A percentile compares a stretch with the other conserved stretches of the same genome.
Evolutionary conservation across 2,888 invertebrate species (phyloP).

Genomic region (Lamellibrachia satsuma): DNA sequence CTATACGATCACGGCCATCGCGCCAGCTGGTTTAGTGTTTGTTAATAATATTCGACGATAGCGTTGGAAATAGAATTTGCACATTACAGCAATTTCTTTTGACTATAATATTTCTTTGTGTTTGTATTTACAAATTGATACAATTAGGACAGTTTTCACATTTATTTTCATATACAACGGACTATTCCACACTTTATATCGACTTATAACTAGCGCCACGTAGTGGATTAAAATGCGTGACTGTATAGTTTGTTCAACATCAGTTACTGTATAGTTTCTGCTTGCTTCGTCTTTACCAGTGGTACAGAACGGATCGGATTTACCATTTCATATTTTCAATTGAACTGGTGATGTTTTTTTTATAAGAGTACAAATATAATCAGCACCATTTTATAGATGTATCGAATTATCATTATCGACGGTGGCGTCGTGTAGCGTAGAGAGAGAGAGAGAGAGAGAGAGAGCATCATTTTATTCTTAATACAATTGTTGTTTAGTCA

Average conservation of each 20-base stretch:
- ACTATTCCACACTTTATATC: background rate
- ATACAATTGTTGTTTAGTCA: too few species aligned
- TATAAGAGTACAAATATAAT: too few species aligned
- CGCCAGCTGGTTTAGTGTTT: background rate
- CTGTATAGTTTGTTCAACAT: background rate
- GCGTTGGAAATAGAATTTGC: background rate
- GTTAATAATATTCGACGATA: background rate
- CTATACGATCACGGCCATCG: slow-evolving; percentile 13
- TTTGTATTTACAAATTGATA: background rate
- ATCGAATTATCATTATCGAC: too few species aligned
- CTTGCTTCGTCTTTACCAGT: background rate
- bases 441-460: too few species aligned
- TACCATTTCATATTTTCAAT: too few species aligned
- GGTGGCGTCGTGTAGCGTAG: too few species aligned
- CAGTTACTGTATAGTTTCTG: background rate
- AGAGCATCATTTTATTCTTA: too few species aligned
- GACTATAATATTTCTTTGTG: background rate
- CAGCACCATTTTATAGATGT: too few species aligned
- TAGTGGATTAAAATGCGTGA: background rate
- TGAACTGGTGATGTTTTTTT: too few species aligned
- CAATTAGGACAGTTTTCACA: background rate
- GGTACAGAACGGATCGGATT: too few species aligned
- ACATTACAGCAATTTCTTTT: too few species aligned
- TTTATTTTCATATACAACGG: background rate
- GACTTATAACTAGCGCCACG: background rate